phyloP scores from a whole-genome alignment of 2,797 vertebrate species.

The Busarellus nigricollis region DNA sequence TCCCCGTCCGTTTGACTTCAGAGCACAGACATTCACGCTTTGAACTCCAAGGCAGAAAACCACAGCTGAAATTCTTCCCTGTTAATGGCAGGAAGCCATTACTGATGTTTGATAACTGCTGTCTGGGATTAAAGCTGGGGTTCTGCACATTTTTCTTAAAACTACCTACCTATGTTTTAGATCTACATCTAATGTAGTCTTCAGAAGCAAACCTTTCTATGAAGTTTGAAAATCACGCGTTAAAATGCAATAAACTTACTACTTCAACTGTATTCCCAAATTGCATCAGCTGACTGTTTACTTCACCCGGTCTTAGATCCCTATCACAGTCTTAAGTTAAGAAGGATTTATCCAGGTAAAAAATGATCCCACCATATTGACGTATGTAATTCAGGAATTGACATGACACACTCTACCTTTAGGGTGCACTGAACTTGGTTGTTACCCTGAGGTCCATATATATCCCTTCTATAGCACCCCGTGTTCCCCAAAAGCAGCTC shows the following conservation, averaged over 20 bases:
- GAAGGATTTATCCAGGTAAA: not conserved
- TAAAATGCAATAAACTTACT: not conserved
- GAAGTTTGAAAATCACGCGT: not conserved
- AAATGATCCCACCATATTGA: not conserved
- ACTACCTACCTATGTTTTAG: not conserved
- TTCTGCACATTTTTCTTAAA: not conserved
- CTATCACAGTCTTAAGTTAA: not conserved
- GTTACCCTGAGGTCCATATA: not conserved
- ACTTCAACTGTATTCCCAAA: not conserved
- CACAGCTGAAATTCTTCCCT: not conserved
- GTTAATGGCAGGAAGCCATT: not conserved
- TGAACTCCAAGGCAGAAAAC: not conserved
- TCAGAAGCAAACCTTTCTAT: not conserved
- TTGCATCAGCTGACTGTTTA: not conserved
- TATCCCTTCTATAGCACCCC: not conserved
- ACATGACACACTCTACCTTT: accelerated
- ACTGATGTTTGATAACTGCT: not conserved
- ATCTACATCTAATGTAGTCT: not conserved
- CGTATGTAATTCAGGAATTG: not conserved
- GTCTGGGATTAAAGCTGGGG: not conserved
- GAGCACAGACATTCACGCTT: not conserved
- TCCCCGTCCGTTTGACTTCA: accelerated
- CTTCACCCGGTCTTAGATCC: not conserved
- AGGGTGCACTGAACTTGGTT: not conserved
- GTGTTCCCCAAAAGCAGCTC: not conserved